Evolutionary conservation across 2,797 vertebrate species (phyloP).

Genomic region (Sebastes alutus): DNA sequence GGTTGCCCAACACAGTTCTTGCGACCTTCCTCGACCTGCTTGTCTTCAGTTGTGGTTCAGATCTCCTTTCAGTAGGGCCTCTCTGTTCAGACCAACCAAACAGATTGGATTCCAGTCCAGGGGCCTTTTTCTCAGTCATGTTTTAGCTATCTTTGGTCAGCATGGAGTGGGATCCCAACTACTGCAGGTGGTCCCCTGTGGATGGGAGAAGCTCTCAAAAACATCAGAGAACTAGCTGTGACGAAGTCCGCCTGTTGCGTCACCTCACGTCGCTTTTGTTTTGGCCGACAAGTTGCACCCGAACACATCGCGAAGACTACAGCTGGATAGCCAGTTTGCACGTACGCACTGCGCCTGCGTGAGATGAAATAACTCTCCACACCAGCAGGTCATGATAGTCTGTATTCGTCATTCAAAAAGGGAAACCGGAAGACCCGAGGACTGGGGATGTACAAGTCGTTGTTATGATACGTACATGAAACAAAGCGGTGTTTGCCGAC

Average conservation of each 20-base stretch:
- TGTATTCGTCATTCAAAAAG: no score
- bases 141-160: conserved; percentile 63
- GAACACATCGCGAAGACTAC: no score
- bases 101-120: conserved; percentile 67
- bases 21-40: conserved; percentile 57
- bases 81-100: conserved; percentile 58
- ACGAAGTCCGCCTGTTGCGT: no score
- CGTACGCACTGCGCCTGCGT: rapidly evolving
- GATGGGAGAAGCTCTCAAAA: conserved; percentile 33
- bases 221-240: no score
- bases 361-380: no score
- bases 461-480: no score
- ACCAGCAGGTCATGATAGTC: rapidly evolving
- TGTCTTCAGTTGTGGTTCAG: conserved; percentile 60
- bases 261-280: no score
- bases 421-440: no score
- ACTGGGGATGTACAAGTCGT: rapidly evolving
- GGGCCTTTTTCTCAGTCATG: conserved; percentile 47
- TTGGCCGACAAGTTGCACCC: no score
- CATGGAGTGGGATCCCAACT: conserved; percentile 34
- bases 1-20: conserved; percentile 32
- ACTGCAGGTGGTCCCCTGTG: conserved; percentile 38
- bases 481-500: no score
- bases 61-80: conserved; percentile 69
- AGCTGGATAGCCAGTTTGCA: no score